phyloP scores from a whole-genome alignment of 2,113 vertebrate genomes.

The Pseudorasbora parva region DNA sequence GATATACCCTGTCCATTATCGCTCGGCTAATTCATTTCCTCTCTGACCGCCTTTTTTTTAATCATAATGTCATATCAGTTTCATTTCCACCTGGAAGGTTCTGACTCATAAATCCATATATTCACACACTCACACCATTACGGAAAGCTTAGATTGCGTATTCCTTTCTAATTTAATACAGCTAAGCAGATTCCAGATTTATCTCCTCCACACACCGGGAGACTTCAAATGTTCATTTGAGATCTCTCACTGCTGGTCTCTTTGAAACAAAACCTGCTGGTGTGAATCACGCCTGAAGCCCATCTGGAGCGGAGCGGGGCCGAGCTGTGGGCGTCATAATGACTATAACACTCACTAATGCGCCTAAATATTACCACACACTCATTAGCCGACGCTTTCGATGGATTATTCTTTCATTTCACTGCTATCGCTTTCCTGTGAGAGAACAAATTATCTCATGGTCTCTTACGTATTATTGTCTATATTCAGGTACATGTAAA shows the following conservation, averaged over 20 bases:
- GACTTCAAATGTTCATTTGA: neutral
- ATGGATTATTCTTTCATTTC: neutral
- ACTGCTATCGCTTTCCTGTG: neutral
- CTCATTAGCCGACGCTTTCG: constrained; percentile 4
- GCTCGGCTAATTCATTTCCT: neutral
- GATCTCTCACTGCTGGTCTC: constrained; percentile 12
- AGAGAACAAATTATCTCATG: neutral
- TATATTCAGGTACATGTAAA: neutral
- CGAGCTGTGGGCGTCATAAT: constrained; percentile 40
- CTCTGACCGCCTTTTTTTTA: neutral
- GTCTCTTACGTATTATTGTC: neutral
- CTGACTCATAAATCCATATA: constrained; percentile 46
- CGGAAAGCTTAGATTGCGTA: neutral
- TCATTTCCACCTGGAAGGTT: neutral
- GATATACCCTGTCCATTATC: constrained; percentile 1
- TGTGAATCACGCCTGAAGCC: constrained; percentile 45
- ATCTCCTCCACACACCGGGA: neutral
- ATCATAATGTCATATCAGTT: constrained; percentile 44
- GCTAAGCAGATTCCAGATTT: constrained; percentile 24
- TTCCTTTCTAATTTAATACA: neutral
- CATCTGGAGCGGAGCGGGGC: constrained; percentile 37
- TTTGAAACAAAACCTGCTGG: constrained; percentile 44
- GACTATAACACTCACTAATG: constrained; percentile 35
- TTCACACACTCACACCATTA: constrained; percentile 20
- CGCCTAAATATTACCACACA: constrained; percentile 42